These are phyloP conservation scores for Dasysyrphus albostriatus DNA, from an alignment of 2,888 invertebrate genomes.

Conservation along the genomic window DNA sequence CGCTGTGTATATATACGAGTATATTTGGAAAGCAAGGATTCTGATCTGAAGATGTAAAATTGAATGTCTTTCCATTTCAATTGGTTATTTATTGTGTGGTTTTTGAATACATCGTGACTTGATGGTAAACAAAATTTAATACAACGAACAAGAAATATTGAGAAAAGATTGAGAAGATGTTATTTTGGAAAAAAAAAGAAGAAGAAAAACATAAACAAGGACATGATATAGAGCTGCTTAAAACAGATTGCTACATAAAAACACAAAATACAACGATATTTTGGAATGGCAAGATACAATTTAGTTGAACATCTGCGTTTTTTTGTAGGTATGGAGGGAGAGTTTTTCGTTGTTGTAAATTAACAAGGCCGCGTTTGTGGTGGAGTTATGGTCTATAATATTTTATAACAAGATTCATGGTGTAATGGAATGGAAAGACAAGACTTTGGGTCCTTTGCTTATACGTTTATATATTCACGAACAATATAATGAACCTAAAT, in stretches of 20 bases:
- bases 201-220: constrained; percentile 26
- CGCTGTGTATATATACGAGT: not conserved
- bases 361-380: not conserved
- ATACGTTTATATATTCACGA: no score
- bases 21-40: not conserved
- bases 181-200: not conserved
- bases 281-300: not conserved
- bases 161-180: constrained; percentile 19
- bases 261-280: not conserved
- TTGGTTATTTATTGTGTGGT: constrained; percentile 59
- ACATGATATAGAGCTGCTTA: constrained; percentile 16
- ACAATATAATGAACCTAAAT: no score
- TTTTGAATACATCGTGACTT: constrained; percentile 37
- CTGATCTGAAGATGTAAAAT: constrained; percentile 53
- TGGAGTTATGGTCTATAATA: constrained; percentile 4
- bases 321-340: not conserved
- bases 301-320: constrained; percentile 30
- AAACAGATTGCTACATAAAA: constrained; percentile 27
- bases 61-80: constrained; percentile 68
- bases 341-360: not conserved
- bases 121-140: constrained; percentile 18
- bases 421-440: not conserved
- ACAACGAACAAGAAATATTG: not conserved
- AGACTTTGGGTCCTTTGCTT: not conserved
- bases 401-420: constrained; percentile 4